Evolutionary conservation across 2,113 vertebrate species (phyloP).

Genomic region (Rhipidura dahli): DNA sequence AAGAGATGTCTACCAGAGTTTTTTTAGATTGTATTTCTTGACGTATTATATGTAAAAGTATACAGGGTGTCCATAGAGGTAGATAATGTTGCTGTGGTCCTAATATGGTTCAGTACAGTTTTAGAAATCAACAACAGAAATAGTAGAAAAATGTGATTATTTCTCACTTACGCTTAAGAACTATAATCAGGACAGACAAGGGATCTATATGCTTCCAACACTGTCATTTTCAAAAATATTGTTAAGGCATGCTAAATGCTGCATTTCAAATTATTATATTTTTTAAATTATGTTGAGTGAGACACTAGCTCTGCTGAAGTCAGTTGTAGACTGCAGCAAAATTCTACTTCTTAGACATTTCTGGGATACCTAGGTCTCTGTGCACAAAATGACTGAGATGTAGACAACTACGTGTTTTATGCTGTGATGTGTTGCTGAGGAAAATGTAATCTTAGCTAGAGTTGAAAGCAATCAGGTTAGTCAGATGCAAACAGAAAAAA

Average conservation of each 20-base stretch:
- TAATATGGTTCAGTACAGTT: background rate
- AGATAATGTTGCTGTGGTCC: background rate
- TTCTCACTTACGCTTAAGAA: background rate
- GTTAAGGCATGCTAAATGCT: background rate
- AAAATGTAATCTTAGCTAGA: background rate
- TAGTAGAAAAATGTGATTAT: background rate
- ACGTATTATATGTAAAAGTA: background rate
- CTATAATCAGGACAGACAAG: background rate
- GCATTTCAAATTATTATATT: background rate
- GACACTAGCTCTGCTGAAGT: background rate
- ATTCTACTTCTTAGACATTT: background rate
- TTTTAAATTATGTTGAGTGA: background rate
- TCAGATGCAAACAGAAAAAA: background rate
- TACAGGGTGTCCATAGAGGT: background rate
- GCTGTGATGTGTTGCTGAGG: background rate
- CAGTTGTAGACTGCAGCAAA: background rate
- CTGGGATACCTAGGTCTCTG: background rate
- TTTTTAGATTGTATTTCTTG: background rate
- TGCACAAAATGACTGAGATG: background rate
- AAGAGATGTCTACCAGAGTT: rapidly evolving
- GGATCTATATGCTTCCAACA: background rate
- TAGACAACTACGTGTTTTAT: background rate
- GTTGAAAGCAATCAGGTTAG: background rate
- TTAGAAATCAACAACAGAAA: background rate
- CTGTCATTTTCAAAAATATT: background rate